Evolutionary conservation across 2,888 invertebrate genomes (phyloP).

Genomic region (Drosophila pseudotakahashii): DNA sequence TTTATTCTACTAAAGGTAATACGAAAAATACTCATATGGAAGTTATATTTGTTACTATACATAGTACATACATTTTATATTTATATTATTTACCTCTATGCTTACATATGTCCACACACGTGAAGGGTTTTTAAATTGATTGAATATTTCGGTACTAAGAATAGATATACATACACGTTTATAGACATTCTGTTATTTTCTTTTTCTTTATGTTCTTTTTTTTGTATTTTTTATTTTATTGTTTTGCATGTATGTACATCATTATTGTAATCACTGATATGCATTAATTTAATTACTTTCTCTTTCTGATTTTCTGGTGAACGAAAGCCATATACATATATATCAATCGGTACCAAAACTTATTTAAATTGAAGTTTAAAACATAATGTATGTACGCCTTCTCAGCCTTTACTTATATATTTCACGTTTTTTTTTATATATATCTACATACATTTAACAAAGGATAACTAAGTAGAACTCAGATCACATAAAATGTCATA

Average conservation of each 20-base stretch:
- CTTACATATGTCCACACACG: slow-evolving; percentile 58
- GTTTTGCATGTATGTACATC: slow-evolving; percentile 36
- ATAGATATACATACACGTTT: slow-evolving; percentile 39
- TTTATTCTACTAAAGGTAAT: slow-evolving; percentile 75
- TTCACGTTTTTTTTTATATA: not conserved
- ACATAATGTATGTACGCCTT: slow-evolving; percentile 16
- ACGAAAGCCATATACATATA: slow-evolving; percentile 12
- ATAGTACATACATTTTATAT: slow-evolving; percentile 51
- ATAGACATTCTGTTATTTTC: slow-evolving; percentile 17
- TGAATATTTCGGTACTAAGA: slow-evolving; percentile 59
- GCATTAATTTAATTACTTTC: slow-evolving; percentile 70
- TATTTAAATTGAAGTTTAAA: slow-evolving; percentile 26
- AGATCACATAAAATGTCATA: slow-evolving; percentile 29
- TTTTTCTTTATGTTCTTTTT: not conserved
- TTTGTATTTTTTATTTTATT: slow-evolving; percentile 11
- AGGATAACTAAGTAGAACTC: slow-evolving; percentile 18
- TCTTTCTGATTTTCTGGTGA: slow-evolving; percentile 19
- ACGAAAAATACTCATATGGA: slow-evolving; percentile 75
- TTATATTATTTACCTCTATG: slow-evolving; percentile 61
- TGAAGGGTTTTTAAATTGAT: slow-evolving; percentile 53
- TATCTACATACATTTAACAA: slow-evolving; percentile 14
- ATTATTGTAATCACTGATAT: slow-evolving; percentile 70
- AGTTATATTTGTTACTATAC: slow-evolving; percentile 59
- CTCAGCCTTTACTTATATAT: slow-evolving; percentile 1
- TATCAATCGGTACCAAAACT: slow-evolving; percentile 32